phyloP scores from a whole-genome alignment of 2,113 vertebrate genomes.

The human region GRCh38 chr7:7122001-7122500 shows the following conservation, averaged over 20 bases:
- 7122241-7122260: conserved; percentile 57
- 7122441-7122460: neutral
- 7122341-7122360: conserved; percentile 54
- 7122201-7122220: neutral
- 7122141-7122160: neutral
- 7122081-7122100: neutral
- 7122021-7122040: conserved; percentile 41
- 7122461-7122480: neutral
- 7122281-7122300: conserved; percentile 42
- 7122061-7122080: neutral
- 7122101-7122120: neutral
- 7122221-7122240: conserved; percentile 51
- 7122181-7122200: neutral
- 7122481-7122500: neutral
- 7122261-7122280: conserved; percentile 63
- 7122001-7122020: conserved; percentile 38
- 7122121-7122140: neutral
- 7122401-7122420: neutral
- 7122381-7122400: conserved; percentile 54
- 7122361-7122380: neutral
- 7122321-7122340: conserved; percentile 60
- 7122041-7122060: conserved; percentile 19
- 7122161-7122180: neutral
- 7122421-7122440: neutral
- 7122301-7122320: conserved; percentile 34